Percentiles rank a stretch among this genome's conserved stretches.
phyloP scores from a whole-genome alignment of 2,113 vertebrate genomes.

The Sander lucioperca region DNA sequence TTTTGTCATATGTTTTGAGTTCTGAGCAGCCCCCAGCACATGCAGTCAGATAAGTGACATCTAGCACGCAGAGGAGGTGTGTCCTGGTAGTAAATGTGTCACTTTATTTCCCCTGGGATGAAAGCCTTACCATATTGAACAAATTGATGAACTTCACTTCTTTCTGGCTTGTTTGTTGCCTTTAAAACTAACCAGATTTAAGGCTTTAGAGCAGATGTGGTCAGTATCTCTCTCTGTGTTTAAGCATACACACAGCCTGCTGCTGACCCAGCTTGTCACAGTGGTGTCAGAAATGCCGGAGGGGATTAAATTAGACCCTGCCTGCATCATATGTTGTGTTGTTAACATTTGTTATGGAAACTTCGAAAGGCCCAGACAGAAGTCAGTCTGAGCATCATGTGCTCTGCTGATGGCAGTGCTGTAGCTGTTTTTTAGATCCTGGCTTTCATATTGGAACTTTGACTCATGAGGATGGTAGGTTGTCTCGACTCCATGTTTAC shows the following conservation, averaged over 20 bases:
- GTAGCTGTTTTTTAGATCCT: constrained; percentile 54
- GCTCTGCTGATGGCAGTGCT: constrained; percentile 42
- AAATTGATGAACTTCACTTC: constrained; percentile 58
- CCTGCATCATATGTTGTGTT: constrained; percentile 59
- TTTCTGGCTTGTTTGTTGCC: constrained; percentile 22
- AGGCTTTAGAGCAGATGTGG: constrained; percentile 27
- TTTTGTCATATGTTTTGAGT: constrained; percentile 35
- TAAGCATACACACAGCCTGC: constrained; percentile 7
- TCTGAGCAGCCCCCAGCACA: constrained; percentile 13
- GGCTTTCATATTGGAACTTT: constrained; percentile 67
- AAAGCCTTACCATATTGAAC: constrained; percentile 23
- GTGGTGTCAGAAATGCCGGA: constrained; percentile 65
- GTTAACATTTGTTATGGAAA: constrained; percentile 74
- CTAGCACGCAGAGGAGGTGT: constrained; percentile 54
- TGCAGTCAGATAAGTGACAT: constrained; percentile 55
- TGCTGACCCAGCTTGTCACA: constrained; percentile 47
- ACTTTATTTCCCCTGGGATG: constrained; percentile 21
- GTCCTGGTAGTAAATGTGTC: constrained; percentile 63
- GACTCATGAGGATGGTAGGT: constrained; percentile 70
- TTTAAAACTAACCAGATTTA: constrained; percentile 38
- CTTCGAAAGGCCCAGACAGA: constrained; percentile 39
- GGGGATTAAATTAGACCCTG: constrained; percentile 61
- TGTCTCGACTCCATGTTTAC: constrained; percentile 71
- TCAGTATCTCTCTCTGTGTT: constrained; percentile 15
- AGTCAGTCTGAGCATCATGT: constrained; percentile 43